Conservation (phyloP, 2,113 vertebrate genomes). For the Limnothrissa miodon region DNA sequence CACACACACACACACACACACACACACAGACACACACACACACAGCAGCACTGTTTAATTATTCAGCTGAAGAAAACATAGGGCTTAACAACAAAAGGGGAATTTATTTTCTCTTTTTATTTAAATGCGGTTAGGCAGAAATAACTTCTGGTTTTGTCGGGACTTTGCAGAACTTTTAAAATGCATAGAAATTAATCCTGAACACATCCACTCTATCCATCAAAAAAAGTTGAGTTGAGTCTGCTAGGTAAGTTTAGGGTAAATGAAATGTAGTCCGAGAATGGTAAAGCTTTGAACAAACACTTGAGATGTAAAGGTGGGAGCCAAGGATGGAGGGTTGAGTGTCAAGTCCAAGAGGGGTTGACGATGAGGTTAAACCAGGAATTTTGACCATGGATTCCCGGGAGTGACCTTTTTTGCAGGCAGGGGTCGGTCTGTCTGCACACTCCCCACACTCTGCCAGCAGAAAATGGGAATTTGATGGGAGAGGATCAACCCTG, state of each 20-base stretch:
- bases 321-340: background rate
- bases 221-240: too few species aligned
- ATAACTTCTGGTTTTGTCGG: background rate
- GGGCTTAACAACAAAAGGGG: background rate
- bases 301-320: background rate
- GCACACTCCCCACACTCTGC: background rate
- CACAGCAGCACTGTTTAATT: background rate
- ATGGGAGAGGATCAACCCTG: conserved; percentile 2
- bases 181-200: background rate
- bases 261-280: background rate
- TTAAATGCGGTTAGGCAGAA: background rate
- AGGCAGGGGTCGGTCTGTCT: background rate
- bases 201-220: background rate
- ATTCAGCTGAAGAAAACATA: background rate
- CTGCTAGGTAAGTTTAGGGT: background rate
- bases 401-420: background rate
- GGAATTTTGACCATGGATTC: background rate
- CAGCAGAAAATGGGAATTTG: conserved; percentile 9
- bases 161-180: background rate
- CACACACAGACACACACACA: background rate
- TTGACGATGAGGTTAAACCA: conserved; percentile 5
- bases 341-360: background rate
- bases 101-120: background rate
- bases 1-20: too few species aligned
- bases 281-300: background rate